Evolutionary conservation across 2,113 vertebrate species (phyloP).

Genomic region (Bos indicus): DNA sequence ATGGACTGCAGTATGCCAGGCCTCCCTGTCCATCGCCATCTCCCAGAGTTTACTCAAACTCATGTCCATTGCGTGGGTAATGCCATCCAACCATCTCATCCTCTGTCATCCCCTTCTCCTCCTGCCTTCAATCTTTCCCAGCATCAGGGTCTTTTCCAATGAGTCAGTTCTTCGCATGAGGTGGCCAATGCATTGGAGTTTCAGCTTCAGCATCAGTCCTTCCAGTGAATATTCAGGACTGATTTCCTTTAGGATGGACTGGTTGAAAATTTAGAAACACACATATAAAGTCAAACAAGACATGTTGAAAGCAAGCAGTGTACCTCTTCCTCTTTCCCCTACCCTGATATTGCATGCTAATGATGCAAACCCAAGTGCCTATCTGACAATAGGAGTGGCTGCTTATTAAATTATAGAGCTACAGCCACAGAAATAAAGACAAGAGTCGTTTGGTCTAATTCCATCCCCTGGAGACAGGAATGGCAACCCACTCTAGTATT

Average conservation of each 20-base stretch:
- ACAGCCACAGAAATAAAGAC: not conserved
- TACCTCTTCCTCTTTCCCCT: not conserved
- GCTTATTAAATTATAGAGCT: not conserved
- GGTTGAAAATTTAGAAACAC: not conserved
- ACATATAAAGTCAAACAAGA: not conserved
- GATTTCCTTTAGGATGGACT: not conserved
- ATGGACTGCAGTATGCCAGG: not conserved
- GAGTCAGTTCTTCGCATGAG: not conserved
- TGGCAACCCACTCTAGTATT: not conserved
- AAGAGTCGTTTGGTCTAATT: not conserved
- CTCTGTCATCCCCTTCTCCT: not conserved
- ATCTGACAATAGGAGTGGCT: not conserved
- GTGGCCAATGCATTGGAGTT: not conserved
- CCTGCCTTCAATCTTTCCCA: not conserved
- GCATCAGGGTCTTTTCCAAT: not conserved
- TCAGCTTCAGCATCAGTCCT: not conserved
- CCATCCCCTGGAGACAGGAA: not conserved
- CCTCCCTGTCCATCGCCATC: not conserved
- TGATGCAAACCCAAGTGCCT: not conserved
- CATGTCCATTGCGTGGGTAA: not conserved
- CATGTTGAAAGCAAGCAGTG: not conserved
- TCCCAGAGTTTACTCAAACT: not conserved
- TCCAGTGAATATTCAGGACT: not conserved
- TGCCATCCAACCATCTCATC: not conserved
- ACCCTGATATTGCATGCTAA: not conserved